phyloP scores from a whole-genome alignment of 2,113 vertebrate genomes.

The Cryptoleucopteryx plumbea region DNA sequence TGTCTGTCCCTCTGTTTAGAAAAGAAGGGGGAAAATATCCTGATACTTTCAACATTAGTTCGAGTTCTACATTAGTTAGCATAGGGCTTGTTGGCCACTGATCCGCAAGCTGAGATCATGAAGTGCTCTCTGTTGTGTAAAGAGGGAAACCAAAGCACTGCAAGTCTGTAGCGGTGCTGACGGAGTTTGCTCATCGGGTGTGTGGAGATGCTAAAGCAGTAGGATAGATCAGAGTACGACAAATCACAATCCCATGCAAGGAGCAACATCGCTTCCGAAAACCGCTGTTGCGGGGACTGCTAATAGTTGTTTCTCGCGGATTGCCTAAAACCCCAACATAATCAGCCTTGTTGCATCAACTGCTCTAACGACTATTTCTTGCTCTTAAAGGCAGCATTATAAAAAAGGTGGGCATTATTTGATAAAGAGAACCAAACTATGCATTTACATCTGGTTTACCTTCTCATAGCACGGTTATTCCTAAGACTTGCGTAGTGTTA shows the following conservation, averaged over 20 bases:
- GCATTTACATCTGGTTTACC: not conserved
- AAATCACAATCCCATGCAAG: not conserved
- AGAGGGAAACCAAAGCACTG: not conserved
- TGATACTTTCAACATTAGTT: not conserved
- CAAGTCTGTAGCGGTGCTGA: not conserved
- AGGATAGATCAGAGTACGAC: not conserved
- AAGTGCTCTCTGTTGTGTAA: not conserved
- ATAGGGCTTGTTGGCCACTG: accelerated
- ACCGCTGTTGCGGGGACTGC: not conserved
- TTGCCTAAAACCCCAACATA: not conserved
- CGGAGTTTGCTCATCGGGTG: not conserved
- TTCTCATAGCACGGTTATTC: not conserved
- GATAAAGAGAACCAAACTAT: not conserved
- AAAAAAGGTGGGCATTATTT: not conserved
- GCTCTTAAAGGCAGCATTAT: not conserved
- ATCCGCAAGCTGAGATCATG: not conserved
- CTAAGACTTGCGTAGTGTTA: not conserved
- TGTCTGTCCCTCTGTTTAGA: not conserved
- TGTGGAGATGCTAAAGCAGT: not conserved
- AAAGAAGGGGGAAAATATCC: not conserved
- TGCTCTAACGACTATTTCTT: not conserved
- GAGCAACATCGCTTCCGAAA: not conserved
- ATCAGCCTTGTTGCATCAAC: not conserved
- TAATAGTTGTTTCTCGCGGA: accelerated
- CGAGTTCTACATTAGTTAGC: not conserved